These are phyloP conservation scores for Hybognathus amarus DNA, from an alignment of 2,797 vertebrate genomes.

Conservation along the genomic window DNA sequence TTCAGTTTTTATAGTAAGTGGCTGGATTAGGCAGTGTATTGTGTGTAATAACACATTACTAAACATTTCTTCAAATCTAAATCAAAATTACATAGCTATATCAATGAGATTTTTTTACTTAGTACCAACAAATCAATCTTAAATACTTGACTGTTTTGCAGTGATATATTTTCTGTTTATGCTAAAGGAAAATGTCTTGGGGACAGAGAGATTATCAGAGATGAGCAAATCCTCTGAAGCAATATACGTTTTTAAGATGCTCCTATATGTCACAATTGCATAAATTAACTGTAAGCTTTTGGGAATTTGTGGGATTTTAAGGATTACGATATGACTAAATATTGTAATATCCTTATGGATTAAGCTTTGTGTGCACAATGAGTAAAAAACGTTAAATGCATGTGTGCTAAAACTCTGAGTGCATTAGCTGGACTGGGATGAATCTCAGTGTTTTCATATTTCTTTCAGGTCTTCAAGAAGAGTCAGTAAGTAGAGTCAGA, in stretches of 20 bases:
- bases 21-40: neutral
- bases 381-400: conserved; percentile 8
- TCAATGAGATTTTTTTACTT: neutral
- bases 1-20: neutral
- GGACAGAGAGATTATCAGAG: neutral
- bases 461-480: neutral
- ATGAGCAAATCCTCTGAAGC: conserved; percentile 29
- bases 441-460: conserved; percentile 1
- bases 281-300: conserved; percentile 2
- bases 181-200: neutral
- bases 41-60: neutral
- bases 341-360: neutral
- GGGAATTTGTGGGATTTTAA: conserved; percentile 25
- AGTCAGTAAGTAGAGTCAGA: neutral
- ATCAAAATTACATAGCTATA: neutral
- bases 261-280: neutral
- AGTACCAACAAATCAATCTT: neutral
- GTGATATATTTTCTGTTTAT: neutral
- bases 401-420: neutral
- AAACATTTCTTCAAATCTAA: too few relatives aligned
- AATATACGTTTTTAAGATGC: neutral
- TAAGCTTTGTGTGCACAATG: conserved; percentile 15
- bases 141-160: neutral
- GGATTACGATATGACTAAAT: conserved; percentile 20
- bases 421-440: neutral